Percentiles rank a stretch among this genome's conserved stretches.
phyloP scores from a whole-genome alignment of 2,797 vertebrate species.

The Columba guinea region DNA sequence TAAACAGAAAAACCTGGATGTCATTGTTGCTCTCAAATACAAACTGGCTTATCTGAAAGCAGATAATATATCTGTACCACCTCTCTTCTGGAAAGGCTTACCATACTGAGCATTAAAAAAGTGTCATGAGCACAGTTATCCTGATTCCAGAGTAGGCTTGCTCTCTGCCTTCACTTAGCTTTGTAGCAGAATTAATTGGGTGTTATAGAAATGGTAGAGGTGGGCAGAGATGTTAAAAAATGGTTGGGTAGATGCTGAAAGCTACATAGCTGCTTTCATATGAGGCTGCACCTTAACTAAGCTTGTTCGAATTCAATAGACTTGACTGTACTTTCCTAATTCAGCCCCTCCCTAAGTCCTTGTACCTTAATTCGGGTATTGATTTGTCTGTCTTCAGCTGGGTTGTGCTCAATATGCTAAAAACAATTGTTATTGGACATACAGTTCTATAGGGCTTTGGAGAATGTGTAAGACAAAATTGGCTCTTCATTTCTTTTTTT shows the following conservation, averaged over 20 bases:
- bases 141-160: not conserved
- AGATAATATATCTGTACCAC: not conserved
- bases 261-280: not conserved
- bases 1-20: not conserved
- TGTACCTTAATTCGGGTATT: not conserved
- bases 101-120: not conserved
- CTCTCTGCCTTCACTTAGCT: not conserved
- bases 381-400: not conserved
- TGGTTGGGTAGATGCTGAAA: not conserved
- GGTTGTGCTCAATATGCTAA: not conserved
- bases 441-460: not conserved
- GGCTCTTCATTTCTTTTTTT: not conserved
- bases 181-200: not conserved
- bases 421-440: not conserved
- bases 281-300: not conserved
- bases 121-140: not conserved
- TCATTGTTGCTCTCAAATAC: not conserved
- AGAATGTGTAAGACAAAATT: not conserved
- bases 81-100: not conserved
- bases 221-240: not conserved
- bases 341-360: not conserved
- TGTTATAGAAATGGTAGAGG: not conserved
- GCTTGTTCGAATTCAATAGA: not conserved
- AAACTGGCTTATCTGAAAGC: not conserved
- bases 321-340: not conserved